phyloP scores from a whole-genome alignment of 2,797 vertebrate species.

The Pseudocheirus occidentalis region DNA sequence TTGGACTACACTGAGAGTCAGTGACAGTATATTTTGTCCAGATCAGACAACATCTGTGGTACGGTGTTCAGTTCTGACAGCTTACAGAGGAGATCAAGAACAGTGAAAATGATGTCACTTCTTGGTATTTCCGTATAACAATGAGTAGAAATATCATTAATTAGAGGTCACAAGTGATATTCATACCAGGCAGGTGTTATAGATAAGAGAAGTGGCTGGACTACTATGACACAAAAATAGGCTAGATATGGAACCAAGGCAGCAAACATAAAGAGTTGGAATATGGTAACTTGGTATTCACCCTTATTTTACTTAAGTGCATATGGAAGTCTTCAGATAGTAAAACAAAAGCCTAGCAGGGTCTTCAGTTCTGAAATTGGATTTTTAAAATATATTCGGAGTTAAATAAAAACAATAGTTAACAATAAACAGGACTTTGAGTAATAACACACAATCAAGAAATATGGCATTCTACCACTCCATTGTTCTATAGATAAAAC shows the following conservation, averaged over 20 bases:
- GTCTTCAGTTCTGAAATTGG: neutral
- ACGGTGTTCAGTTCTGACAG: neutral
- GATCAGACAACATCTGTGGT: neutral
- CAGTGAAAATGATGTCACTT: too few species aligned
- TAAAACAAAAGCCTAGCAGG: neutral
- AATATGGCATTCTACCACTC: neutral
- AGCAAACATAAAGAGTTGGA: neutral
- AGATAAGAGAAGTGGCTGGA: neutral
- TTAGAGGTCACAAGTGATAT: neutral
- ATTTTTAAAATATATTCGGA: neutral
- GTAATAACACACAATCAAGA: neutral
- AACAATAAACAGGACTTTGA: neutral
- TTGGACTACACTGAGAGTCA: neutral
- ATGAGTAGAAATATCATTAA: neutral
- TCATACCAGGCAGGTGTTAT: neutral
- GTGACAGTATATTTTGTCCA: neutral
- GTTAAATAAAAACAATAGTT: neutral
- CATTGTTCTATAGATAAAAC: constrained; percentile 42
- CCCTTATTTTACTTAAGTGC: neutral
- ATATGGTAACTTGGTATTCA: neutral
- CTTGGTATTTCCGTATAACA: neutral
- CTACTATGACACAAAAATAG: neutral
- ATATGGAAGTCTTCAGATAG: constrained; percentile 3
- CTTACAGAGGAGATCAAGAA: neutral
- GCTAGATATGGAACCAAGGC: neutral